Conservation (phyloP, 2,797 vertebrate species). For the Siniperca scherzeri region DNA sequence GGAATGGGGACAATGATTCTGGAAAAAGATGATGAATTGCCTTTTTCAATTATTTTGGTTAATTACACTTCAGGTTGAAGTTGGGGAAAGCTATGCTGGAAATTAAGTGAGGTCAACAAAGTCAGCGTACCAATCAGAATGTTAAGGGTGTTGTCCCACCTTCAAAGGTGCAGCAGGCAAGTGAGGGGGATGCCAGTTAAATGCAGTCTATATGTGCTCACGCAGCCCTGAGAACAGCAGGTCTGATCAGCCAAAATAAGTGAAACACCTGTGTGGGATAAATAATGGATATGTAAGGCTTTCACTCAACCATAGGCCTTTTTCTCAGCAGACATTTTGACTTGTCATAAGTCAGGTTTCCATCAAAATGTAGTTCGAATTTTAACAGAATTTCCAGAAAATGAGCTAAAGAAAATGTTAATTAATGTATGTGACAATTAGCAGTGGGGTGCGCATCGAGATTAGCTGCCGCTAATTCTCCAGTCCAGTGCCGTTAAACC, state of each 20-base stretch:
- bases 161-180: background rate
- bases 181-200: background rate
- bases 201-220: background rate
- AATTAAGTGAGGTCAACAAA: background rate
- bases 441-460: no score
- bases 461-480: background rate
- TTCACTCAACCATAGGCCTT: background rate
- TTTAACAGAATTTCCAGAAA: background rate
- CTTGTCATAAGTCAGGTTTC: background rate
- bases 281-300: background rate
- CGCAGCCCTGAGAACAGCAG: background rate
- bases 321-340: background rate
- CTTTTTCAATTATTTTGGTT: slow-evolving; percentile 11
- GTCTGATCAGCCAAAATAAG: background rate
- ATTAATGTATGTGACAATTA: background rate
- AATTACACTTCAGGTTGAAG: slow-evolving; percentile 7
- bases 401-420: no score
- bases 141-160: background rate
- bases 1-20: background rate
- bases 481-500: background rate
- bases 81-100: background rate
- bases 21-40: background rate
- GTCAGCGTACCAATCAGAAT: background rate
- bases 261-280: background rate
- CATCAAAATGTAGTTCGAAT: background rate